These are phyloP conservation scores for Chrysotoxum bicinctum DNA, from an alignment of 2,888 invertebrate genomes.

Conservation along the genomic window DNA sequence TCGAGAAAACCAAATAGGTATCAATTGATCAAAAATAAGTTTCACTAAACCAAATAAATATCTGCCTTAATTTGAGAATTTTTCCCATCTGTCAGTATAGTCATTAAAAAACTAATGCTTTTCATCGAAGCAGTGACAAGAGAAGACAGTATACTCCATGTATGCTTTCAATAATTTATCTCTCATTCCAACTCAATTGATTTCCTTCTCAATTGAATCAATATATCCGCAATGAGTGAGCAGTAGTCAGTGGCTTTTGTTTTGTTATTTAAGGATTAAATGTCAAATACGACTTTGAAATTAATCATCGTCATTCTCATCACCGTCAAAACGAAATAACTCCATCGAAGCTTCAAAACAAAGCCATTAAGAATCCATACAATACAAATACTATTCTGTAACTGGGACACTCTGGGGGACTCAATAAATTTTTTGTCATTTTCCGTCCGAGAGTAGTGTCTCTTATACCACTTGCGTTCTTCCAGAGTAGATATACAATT, in stretches of 20 bases:
- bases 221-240: not conserved
- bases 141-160: not conserved
- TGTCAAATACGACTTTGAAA: constrained; percentile 26
- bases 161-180: not conserved
- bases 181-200: not conserved
- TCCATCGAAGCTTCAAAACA: not conserved
- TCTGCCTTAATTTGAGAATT: not conserved
- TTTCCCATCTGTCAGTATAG: not conserved
- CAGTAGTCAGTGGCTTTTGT: not conserved
- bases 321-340: not conserved
- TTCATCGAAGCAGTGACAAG: no score
- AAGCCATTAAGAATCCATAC: constrained; percentile 24
- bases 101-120: constrained; percentile 3
- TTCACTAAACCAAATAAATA: not conserved
- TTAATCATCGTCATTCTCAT: constrained; percentile 21
- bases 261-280: constrained; percentile 12
- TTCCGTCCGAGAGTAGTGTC: not conserved
- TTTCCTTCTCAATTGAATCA: not conserved
- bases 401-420: constrained; percentile 8
- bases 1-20: not conserved
- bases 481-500: constrained; percentile 23
- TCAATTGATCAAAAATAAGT: not conserved
- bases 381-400: not conserved
- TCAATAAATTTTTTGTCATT: not conserved
- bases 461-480: constrained; percentile 2